These are phyloP conservation scores for Habropoda laboriosa DNA, from an alignment of 1,140 invertebrate species.

Conservation along the genomic window DNA sequence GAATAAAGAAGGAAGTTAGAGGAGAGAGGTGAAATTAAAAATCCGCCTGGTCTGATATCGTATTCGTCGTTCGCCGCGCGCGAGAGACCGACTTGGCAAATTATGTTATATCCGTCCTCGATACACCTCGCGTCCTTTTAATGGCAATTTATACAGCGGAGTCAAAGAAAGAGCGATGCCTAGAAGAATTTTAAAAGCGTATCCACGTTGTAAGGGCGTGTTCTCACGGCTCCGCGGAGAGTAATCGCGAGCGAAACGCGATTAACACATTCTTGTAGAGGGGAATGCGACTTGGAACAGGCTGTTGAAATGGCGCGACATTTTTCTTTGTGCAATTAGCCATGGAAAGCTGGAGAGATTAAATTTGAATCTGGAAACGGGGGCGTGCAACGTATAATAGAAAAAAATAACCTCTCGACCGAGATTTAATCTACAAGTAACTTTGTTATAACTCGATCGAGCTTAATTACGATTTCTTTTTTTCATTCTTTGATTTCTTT, in stretches of 20 bases:
- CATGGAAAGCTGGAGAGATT: neutral
- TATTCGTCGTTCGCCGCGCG: neutral
- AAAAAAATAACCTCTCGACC: no score
- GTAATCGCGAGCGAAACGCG: neutral
- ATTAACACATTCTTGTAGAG: neutral
- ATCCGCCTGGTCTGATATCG: neutral
- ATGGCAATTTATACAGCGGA: neutral
- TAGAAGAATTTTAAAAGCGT: constrained; percentile 7
- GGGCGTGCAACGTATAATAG: neutral
- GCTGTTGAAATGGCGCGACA: neutral
- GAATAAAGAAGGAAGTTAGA: neutral
- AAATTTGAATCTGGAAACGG: neutral
- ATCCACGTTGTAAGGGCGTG: no score
- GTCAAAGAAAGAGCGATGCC: neutral
- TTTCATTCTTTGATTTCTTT: no score
- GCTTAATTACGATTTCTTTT: neutral
- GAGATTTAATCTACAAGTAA: no score
- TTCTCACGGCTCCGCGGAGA: neutral
- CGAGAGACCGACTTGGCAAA: constrained; percentile 18
- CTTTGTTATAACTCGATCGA: neutral
- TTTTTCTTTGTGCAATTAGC: neutral
- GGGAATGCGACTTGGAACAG: no score
- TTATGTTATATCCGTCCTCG: neutral
- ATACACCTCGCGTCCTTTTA: neutral
- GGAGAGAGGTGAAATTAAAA: neutral